A percentile compares a stretch with the other conserved stretches of the same genome.
Conservation (phyloP, 2,113 vertebrate species). For the Onychostoma macrolepis region DNA sequence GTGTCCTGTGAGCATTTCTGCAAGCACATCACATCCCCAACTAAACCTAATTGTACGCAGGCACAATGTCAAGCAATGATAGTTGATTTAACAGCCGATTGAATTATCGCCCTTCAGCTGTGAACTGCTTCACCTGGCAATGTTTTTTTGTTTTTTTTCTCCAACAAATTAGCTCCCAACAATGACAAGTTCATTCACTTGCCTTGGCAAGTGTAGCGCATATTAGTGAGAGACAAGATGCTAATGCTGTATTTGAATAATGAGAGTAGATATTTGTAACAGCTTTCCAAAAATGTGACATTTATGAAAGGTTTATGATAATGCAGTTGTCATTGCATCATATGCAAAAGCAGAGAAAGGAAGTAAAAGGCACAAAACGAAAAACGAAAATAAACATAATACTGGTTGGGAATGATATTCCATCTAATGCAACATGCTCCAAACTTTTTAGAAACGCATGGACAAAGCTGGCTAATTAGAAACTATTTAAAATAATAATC, state of each 20-base stretch:
- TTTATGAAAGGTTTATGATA: constrained; percentile 41
- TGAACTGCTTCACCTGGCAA: constrained; percentile 48
- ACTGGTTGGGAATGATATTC: not conserved
- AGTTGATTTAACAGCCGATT: constrained; percentile 56
- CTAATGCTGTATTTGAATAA: constrained; percentile 52
- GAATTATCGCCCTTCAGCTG: constrained; percentile 55
- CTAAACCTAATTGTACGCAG: constrained; percentile 52
- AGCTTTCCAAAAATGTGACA: constrained; percentile 39
- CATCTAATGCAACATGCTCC: not conserved
- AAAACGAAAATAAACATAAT: constrained; percentile 13
- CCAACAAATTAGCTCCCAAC: constrained; percentile 56
- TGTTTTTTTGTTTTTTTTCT: constrained; percentile 35
- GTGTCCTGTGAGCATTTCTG: constrained; percentile 45
- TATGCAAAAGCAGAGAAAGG: constrained; percentile 2
- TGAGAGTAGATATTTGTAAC: constrained; percentile 54
- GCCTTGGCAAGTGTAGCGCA: constrained; percentile 16
- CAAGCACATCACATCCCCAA: constrained; percentile 50
- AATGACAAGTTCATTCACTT: constrained; percentile 53
- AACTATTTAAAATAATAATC: not conserved
- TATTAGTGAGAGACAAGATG: constrained; percentile 41
- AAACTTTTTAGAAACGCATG: not conserved
- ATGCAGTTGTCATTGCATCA: constrained; percentile 39
- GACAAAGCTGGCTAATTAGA: not conserved
- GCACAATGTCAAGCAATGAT: constrained; percentile 54
- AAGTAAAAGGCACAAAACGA: constrained; percentile 18